Conservation (phyloP, 1,140 invertebrate genomes). For the Polyergus mexicanus region DNA sequence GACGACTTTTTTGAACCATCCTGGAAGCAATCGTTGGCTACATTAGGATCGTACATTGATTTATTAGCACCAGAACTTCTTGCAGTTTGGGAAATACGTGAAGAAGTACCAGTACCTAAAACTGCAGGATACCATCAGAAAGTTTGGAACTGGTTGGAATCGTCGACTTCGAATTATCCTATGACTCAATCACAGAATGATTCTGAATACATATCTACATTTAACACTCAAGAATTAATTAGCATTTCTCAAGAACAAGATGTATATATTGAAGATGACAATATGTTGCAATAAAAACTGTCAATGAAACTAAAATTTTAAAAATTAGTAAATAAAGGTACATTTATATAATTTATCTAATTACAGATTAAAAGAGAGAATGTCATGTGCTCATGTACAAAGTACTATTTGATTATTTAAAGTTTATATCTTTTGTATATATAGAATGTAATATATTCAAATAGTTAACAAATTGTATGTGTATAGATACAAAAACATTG, state of each 20-base stretch:
- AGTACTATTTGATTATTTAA: slow-evolving; percentile 6
- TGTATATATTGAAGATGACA: slow-evolving; percentile 54
- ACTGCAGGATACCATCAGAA: slow-evolving; percentile 78
- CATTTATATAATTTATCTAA: slow-evolving; percentile 61
- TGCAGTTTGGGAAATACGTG: slow-evolving; percentile 80
- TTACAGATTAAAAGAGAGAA: slow-evolving; percentile 33
- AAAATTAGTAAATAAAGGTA: slow-evolving; percentile 50
- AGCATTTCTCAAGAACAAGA: slow-evolving; percentile 79
- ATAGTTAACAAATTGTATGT: background rate
- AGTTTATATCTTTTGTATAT: slow-evolving; percentile 14
- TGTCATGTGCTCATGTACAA: no score
- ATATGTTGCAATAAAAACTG: slow-evolving; percentile 65
- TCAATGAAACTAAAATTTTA: slow-evolving; percentile 73
- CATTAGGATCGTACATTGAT: slow-evolving; percentile 80
- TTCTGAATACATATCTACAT: slow-evolving; percentile 55
- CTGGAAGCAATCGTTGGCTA: slow-evolving; percentile 81
- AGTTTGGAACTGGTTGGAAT: slow-evolving; percentile 82
- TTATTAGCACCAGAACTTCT: slow-evolving; percentile 82
- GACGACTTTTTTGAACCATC: slow-evolving; percentile 54
- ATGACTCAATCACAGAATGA: slow-evolving; percentile 62
- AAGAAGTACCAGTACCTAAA: slow-evolving; percentile 72
- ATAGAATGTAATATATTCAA: background rate
- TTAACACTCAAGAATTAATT: slow-evolving; percentile 79
- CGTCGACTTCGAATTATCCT: slow-evolving; percentile 24
- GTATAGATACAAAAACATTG: background rate